phyloP scores from a whole-genome alignment of 2,797 vertebrate species.

The Furcifer pardalis region DNA sequence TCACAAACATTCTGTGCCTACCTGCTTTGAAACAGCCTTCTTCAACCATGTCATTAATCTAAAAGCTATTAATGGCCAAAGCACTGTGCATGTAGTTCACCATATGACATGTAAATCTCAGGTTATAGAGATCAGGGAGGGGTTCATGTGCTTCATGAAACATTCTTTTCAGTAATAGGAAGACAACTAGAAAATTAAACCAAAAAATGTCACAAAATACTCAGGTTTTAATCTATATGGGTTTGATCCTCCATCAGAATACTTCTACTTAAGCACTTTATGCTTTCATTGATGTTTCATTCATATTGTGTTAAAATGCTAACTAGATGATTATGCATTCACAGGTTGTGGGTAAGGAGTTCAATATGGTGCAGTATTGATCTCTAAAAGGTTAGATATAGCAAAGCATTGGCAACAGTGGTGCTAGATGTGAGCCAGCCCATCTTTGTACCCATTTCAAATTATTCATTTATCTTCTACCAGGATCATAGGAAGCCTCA shows the following conservation, averaged over 20 bases:
- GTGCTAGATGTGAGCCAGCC: fast-evolving
- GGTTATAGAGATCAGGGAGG: background rate
- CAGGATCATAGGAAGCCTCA: background rate
- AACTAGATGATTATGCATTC: constrained; percentile 16
- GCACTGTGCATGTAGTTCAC: background rate
- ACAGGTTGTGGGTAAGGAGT: background rate
- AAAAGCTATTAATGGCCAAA: constrained; percentile 30
- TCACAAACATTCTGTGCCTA: constrained; percentile 17
- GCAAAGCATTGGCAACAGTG: background rate
- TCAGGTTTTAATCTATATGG: background rate
- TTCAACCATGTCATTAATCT: constrained; percentile 31
- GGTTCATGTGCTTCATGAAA: background rate
- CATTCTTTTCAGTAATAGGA: background rate
- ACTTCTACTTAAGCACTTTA: background rate
- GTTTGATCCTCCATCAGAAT: background rate
- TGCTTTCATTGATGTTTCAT: background rate
- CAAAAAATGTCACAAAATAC: background rate
- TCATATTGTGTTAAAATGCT: constrained; percentile 6
- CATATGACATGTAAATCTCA: background rate
- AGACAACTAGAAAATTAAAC: background rate
- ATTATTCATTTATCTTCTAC: background rate
- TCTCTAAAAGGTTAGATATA: background rate
- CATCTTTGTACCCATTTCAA: background rate
- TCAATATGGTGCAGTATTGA: constrained; percentile 3
- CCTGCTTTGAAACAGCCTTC: constrained; percentile 36